Conservation (phyloP, 1,140 invertebrate species). For the Trypoxylus dichotomus region DNA sequence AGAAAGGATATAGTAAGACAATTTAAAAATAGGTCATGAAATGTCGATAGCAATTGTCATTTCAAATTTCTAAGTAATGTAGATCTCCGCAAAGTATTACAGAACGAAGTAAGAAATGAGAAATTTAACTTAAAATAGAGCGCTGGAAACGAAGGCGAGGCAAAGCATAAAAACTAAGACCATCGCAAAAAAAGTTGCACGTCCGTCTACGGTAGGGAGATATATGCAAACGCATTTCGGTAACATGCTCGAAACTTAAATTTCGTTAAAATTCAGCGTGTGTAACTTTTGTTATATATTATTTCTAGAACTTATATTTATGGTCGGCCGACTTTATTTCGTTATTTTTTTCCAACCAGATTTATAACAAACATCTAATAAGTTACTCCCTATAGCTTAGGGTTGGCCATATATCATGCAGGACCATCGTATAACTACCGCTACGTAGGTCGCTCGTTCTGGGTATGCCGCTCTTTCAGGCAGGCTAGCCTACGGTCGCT, state of each 20-base stretch:
- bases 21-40: no score
- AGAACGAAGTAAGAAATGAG: neutral
- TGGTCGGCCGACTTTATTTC: conserved; percentile 32
- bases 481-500: no score
- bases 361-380: conserved; percentile 38
- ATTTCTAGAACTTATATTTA: conserved; percentile 33
- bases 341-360: conserved; percentile 31
- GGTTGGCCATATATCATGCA: conserved; percentile 32
- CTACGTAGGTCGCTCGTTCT: no score
- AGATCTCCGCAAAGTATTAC: no score
- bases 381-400: conserved; percentile 34
- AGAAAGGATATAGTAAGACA: no score
- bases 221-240: neutral
- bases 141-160: neutral
- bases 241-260: conserved; percentile 10
- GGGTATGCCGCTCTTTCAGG: no score
- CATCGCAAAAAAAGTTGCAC: neutral
- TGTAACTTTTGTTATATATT: conserved; percentile 33
- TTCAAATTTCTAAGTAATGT: no score
- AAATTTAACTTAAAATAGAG: neutral
- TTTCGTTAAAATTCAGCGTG: conserved; percentile 24
- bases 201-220: neutral
- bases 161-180: neutral
- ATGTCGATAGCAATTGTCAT: no score
- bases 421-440: neutral